phyloP scores from a whole-genome alignment of 2,797 vertebrate genomes.

The Bovichtus variegatus region DNA sequence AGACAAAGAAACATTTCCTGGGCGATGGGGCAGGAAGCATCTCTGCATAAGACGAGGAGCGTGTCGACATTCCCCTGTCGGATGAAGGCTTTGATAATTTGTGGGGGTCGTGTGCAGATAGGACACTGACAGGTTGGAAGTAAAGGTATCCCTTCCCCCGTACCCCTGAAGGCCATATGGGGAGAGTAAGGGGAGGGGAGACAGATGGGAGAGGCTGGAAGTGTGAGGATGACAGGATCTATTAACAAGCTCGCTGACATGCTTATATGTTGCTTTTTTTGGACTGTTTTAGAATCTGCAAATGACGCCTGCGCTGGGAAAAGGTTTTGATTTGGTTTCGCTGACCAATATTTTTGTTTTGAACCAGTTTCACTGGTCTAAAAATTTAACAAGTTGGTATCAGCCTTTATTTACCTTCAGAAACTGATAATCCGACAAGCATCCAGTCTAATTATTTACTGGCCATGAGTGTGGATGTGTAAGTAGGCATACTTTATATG shows the following conservation, averaged over 20 bases:
- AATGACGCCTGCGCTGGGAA: neutral
- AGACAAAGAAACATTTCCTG: conserved; percentile 18
- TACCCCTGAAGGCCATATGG: conserved; percentile 37
- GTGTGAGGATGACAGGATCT: conserved; percentile 42
- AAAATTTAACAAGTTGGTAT: neutral
- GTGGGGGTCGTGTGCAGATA: conserved; percentile 53
- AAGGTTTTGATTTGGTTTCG: neutral
- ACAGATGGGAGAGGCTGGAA: conserved; percentile 43
- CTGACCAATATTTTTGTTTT: neutral
- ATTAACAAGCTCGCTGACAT: conserved; percentile 45
- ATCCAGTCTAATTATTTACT: neutral
- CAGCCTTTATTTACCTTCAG: neutral
- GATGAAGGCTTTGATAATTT: conserved; percentile 67
- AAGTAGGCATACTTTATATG: too few relatives aligned
- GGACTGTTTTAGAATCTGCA: conserved; percentile 4
- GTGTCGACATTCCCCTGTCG: conserved; percentile 39
- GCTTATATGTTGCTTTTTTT: conserved; percentile 17
- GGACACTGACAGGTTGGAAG: conserved; percentile 58
- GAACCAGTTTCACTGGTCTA: neutral
- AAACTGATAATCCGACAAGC: neutral
- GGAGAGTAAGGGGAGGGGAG: conserved; percentile 32
- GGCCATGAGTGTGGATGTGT: neutral
- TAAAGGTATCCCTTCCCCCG: conserved; percentile 39
- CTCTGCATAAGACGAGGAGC: conserved; percentile 2
- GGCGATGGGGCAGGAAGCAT: conserved; percentile 17